Conservation (phyloP, 2,113 vertebrate species). For the Oxyura jamaicensis region DNA sequence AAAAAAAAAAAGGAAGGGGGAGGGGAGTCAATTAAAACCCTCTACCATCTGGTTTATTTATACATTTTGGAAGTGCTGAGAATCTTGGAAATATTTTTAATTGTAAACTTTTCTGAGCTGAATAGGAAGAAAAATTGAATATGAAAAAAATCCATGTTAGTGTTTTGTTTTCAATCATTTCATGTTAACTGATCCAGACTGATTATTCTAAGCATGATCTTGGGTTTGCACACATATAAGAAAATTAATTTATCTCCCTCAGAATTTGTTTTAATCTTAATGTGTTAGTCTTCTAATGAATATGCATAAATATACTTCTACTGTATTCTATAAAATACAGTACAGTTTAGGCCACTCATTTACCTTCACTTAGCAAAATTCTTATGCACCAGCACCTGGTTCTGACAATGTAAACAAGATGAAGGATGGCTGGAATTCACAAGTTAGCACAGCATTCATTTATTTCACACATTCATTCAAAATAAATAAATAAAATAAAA, state of each 20-base stretch:
- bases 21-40: neutral
- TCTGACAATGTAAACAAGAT: conserved; percentile 28
- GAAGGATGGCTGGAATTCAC: conserved; percentile 5
- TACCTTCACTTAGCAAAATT: neutral
- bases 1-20: neutral
- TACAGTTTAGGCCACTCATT: neutral
- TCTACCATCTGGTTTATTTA: neutral
- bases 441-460: conserved; percentile 37
- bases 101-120: neutral
- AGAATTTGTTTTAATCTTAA: neutral
- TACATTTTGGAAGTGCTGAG: neutral
- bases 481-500: neutral
- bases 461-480: neutral
- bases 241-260: neutral
- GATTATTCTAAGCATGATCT: neutral
- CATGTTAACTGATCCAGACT: neutral
- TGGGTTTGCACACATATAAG: neutral
- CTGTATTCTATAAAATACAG: neutral
- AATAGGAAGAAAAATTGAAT: neutral
- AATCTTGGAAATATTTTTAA: conserved; percentile 3
- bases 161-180: neutral
- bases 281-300: neutral
- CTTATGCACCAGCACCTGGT: neutral
- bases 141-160: neutral
- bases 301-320: neutral